Percentiles rank a stretch among this genome's conserved stretches.
These are phyloP conservation scores for Coptodon rendalli DNA, from an alignment of 2,113 vertebrate species.

Conservation along the genomic window DNA sequence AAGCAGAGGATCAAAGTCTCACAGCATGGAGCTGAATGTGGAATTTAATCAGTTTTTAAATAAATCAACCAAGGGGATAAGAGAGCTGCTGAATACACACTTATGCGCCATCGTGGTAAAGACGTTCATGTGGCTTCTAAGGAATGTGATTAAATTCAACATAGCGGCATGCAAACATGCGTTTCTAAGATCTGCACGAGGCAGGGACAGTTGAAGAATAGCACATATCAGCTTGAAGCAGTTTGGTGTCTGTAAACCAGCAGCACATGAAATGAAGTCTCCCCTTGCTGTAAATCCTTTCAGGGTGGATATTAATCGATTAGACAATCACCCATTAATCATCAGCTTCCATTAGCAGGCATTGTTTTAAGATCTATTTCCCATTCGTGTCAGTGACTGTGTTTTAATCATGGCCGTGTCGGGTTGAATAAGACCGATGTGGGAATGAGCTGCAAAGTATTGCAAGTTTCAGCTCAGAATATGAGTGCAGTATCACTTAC, in stretches of 20 bases:
- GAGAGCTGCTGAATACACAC: background rate
- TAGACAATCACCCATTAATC: constrained; percentile 63
- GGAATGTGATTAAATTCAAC: background rate
- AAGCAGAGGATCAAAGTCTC: constrained; percentile 2
- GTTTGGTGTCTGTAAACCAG: constrained; percentile 31
- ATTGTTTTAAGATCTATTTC: constrained; percentile 74
- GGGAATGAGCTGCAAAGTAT: constrained; percentile 7
- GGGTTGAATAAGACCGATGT: constrained; percentile 39
- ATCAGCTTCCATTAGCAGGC: constrained; percentile 70
- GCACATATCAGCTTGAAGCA: background rate
- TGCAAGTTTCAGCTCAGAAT: background rate
- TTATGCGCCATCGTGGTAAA: background rate
- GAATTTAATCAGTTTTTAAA: background rate
- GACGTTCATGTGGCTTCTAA: background rate
- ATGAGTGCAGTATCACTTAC: constrained; percentile 17
- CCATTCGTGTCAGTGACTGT: constrained; percentile 63
- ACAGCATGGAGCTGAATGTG: background rate
- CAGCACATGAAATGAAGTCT: constrained; percentile 45
- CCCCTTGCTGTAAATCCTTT: constrained; percentile 28
- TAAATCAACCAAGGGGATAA: background rate
- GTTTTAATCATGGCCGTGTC: constrained; percentile 48
- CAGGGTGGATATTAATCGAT: constrained; percentile 59
- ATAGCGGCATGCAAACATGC: background rate
- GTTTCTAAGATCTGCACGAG: background rate
- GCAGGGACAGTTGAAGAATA: background rate